Percentiles rank a stretch among this genome's conserved stretches.
phyloP scores from a whole-genome alignment of 2,888 invertebrate species.

The Parthenolecanium corni region DNA sequence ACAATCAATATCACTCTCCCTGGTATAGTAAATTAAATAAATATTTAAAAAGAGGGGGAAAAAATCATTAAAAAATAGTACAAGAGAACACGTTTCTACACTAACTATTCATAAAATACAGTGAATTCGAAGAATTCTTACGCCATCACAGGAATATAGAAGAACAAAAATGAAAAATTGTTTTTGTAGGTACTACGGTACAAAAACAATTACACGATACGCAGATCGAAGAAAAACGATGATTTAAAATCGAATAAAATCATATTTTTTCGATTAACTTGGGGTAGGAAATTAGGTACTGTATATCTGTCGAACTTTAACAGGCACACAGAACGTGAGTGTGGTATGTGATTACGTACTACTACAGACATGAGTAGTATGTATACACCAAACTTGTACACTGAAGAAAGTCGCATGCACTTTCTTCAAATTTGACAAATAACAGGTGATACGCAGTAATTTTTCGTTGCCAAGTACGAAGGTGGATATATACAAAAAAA shows the following conservation, averaged over 20 bases:
- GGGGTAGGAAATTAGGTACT: too few relatives aligned
- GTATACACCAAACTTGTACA: too few relatives aligned
- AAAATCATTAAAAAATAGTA: background rate
- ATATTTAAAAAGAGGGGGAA: background rate
- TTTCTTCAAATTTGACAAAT: too few relatives aligned
- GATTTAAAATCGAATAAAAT: background rate
- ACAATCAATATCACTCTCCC: conserved; percentile 9
- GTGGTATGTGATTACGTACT: too few relatives aligned
- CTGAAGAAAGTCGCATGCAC: too few relatives aligned
- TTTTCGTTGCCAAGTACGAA: too few relatives aligned
- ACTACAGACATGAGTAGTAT: too few relatives aligned
- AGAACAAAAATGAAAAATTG: background rate
- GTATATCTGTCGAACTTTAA: too few relatives aligned
- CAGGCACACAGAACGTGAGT: too few relatives aligned
- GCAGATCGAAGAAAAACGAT: background rate
- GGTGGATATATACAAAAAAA: background rate
- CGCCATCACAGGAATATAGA: conserved; percentile 2
- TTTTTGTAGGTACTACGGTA: background rate
- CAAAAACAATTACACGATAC: background rate
- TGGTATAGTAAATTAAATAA: background rate
- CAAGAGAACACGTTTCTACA: conserved; percentile 3
- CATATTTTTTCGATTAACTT: too few relatives aligned
- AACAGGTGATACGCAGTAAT: too few relatives aligned
- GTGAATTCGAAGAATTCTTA: background rate
- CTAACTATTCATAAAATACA: conserved; percentile 5